A percentile compares a stretch with the other conserved stretches of the same genome.
These are phyloP conservation scores for Lissonota sp. DNA, from an alignment of 2,888 invertebrate species.

Conservation along the genomic window DNA sequence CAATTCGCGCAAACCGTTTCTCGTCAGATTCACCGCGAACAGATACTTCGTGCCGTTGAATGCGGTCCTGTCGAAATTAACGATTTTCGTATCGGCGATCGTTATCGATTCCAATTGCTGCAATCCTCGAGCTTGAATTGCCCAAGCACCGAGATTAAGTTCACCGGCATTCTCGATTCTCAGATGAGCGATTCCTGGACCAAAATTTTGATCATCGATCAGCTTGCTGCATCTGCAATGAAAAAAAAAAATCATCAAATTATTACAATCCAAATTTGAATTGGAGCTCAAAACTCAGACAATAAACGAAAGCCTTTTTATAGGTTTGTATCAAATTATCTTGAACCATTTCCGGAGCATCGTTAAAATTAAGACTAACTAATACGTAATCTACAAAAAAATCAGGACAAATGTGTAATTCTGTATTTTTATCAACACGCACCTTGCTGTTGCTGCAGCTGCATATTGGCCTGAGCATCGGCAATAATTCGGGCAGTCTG, in stretches of 20 bases:
- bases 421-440: slow-evolving; percentile 23
- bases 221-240: slow-evolving; percentile 88
- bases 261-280: background rate
- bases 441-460: slow-evolving; percentile 79
- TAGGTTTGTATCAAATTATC: too few species aligned
- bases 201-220: slow-evolving; percentile 88
- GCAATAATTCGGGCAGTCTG: slow-evolving; percentile 79
- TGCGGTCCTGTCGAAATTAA: slow-evolving; percentile 88
- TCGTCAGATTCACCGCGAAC: slow-evolving; percentile 89
- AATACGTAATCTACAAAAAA: too few species aligned
- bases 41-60: slow-evolving; percentile 89
- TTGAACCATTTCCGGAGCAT: too few species aligned
- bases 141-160: slow-evolving; percentile 78
- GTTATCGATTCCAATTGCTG: slow-evolving; percentile 88
- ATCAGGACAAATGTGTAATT: too few species aligned
- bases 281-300: too few species aligned
- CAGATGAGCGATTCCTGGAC: slow-evolving; percentile 88
- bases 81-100: slow-evolving; percentile 89
- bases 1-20: slow-evolving; percentile 88
- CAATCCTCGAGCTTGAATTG: slow-evolving; percentile 85
- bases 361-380: too few species aligned
- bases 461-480: slow-evolving; percentile 77
- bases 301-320: too few species aligned
- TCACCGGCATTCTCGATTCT: slow-evolving; percentile 87
- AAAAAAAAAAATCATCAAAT: slow-evolving; percentile 9